Percentiles rank a stretch among this genome's conserved stretches.
phyloP scores from a whole-genome alignment of 2,888 invertebrate species.

The Trissonchulus sp. region DNA sequence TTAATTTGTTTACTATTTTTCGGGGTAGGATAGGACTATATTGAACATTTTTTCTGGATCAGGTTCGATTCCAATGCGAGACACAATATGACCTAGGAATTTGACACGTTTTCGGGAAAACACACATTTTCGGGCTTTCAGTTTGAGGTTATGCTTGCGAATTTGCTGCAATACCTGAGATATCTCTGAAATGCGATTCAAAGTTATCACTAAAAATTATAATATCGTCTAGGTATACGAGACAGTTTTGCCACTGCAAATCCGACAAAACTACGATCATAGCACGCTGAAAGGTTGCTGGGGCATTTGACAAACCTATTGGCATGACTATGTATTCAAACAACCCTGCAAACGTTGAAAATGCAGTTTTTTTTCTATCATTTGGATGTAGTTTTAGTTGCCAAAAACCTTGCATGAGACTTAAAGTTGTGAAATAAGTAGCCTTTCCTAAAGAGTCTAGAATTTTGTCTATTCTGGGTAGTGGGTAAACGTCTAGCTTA shows the following conservation, averaged over 20 bases:
- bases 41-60: background rate
- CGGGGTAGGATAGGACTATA: background rate
- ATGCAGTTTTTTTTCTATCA: background rate
- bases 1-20: background rate
- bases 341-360: background rate
- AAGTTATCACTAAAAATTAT: background rate
- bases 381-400: background rate
- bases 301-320: conserved; percentile 1
- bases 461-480: background rate
- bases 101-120: background rate
- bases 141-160: background rate
- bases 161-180: background rate
- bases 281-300: conserved; percentile 6
- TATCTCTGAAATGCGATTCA: background rate
- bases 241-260: background rate
- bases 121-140: background rate
- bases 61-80: background rate
- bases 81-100: background rate
- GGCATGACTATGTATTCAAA: background rate
- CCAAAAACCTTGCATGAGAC: background rate
- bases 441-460: background rate
- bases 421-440: background rate
- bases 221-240: conserved; percentile 3
- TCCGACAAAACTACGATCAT: background rate
- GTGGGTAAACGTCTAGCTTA: background rate